These are phyloP conservation scores for Dusona sp. DNA, from an alignment of 2,888 invertebrate genomes.

Conservation along the genomic window DNA sequence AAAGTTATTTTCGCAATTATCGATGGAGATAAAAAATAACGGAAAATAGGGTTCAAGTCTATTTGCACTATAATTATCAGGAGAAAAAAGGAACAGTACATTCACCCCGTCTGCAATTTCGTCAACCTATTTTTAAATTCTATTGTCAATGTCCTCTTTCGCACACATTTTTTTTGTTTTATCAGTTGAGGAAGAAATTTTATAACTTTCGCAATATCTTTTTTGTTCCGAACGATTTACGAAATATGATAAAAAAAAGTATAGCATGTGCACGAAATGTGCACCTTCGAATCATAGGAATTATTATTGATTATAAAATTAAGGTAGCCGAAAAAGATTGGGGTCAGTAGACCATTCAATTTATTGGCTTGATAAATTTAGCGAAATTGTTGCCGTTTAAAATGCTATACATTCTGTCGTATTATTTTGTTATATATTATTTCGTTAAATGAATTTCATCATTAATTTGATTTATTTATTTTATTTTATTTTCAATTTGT, in stretches of 20 bases:
- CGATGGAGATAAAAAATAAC: constrained; percentile 15
- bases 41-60: background rate
- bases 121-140: constrained; percentile 5
- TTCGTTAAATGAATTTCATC: too few relatives aligned
- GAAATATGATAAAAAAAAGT: background rate
- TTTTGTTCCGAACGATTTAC: background rate
- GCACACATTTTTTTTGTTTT: background rate
- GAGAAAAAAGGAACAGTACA: background rate
- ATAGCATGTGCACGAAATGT: background rate
- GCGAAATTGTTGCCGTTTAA: background rate
- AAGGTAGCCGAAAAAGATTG: background rate
- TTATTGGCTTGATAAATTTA: background rate
- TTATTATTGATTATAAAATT: background rate
- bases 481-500: too few relatives aligned
- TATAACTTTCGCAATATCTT: background rate
- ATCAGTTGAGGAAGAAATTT: constrained; percentile 6
- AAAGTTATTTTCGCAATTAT: constrained; percentile 21
- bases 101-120: constrained; percentile 12
- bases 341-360: background rate
- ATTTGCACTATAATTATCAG: constrained; percentile 6
- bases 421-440: background rate
- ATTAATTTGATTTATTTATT: too few relatives aligned
- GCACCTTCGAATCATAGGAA: background rate
- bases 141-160: background rate
- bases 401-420: background rate